Percentiles rank a stretch among this genome's conserved stretches.
These are phyloP conservation scores for Hucho hucho DNA, from an alignment of 2,113 vertebrate genomes.

Conservation along the genomic window DNA sequence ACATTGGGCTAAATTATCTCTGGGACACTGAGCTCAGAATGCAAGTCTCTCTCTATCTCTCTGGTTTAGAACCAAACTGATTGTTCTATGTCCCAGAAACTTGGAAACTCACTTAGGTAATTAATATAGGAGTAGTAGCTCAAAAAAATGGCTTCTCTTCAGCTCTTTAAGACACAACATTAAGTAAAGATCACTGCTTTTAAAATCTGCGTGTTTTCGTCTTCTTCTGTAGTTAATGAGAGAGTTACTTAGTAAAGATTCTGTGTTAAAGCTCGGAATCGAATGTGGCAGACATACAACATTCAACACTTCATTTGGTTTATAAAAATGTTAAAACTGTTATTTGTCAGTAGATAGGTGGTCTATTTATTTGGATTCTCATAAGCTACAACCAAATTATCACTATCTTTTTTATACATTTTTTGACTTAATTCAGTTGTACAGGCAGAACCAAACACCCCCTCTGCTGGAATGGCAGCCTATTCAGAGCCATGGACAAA, in stretches of 20 bases:
- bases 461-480: conserved; percentile 5
- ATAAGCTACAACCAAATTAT: no score
- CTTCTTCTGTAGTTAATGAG: conserved; percentile 21
- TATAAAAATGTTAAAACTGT: no score
- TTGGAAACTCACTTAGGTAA: conserved; percentile 2
- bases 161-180: conserved; percentile 20
- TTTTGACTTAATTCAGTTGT: neutral
- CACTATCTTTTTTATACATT: neutral
- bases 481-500: conserved; percentile 42
- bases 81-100: conserved; percentile 5
- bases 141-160: conserved; percentile 17
- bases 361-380: no score
- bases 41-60: neutral
- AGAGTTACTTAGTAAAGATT: neutral
- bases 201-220: neutral
- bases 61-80: neutral
- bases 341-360: no score
- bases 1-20: conserved; percentile 3
- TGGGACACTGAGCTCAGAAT: neutral
- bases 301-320: no score
- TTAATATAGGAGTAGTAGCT: conserved; percentile 6
- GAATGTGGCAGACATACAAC: no score
- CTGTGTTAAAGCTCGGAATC: no score
- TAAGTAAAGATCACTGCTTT: conserved; percentile 35
- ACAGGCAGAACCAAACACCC: conserved; percentile 39